Base-by-base conservation (phyloP, 2,888 invertebrate species). In the Stomorhina lunata region DNA sequence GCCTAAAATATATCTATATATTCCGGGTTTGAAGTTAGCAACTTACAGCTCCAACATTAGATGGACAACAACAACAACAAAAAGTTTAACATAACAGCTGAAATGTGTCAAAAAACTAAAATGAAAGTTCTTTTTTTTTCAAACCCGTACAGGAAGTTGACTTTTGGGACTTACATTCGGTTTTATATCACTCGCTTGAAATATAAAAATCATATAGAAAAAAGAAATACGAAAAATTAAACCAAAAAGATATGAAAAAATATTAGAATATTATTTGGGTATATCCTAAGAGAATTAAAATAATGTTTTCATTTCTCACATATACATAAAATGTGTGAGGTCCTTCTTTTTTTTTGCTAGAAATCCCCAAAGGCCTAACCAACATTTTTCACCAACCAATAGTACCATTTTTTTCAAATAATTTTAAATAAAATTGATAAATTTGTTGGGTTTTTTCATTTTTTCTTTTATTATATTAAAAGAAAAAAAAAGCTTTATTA, bases 31-130 rank as follows among this genome's bases (percentile, higher is more conserved):
- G 34, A n/a, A 37, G 57, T 69, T 80, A 50, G 55, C 20, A 63
- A 63, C 12, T 37, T 40, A 29, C 27, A 63, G 40, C 40, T n/a
- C n/a, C n/a, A 68, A 22, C 15, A 48, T 43, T 71, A 65, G 29
- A 57, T 65, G 50, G 25, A 9, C 25, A 66, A 50, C 15, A 22
- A n/a, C n/a, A n/a, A n/a, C n/a, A n/a, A 55, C 45, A 59, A 71
- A 75, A 82, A 82, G 71, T 61, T 66, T 79, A 71, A 71, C 71
- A 82, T 71, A 79, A 75, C 79, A 79, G 65, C 79, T 82, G 75
- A 82, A 82, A 79, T 79, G 79, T 82, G 82, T 82, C 82, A 82
- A 79, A 82, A 82, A 78, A 76, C 75, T 82, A 76, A 82, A 75
- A 82, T 79, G 59, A 79, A 82, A 79, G 79, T 82, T 73, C 12